Evolutionary conservation across 1,140 invertebrate genomes (phyloP), one percentile per base, ranked within the genome.

Genomic region (Halictus rubicundus): DNA sequence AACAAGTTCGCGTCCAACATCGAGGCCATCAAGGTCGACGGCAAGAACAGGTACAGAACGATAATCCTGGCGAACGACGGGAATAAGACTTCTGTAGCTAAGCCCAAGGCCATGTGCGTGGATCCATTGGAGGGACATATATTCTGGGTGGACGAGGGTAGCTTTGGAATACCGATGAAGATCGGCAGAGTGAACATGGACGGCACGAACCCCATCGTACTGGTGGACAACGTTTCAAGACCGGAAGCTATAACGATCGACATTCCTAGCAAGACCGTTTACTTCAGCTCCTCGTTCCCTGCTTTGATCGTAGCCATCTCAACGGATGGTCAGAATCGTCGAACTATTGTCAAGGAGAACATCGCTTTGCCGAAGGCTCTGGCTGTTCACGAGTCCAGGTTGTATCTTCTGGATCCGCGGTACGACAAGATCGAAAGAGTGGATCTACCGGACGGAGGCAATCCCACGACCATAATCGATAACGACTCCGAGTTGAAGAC

Each of bases 171-270:
- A 0, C 96, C 97, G 0, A 94, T 96, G 1, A 99, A 99, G 92
- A 96, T 99, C 37, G 98, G 96, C 0, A 95, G 96, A 84, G 98
- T 98, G 0, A 97, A 98, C 87, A 99, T 99, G 98, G 98, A 99
- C 89, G 99, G 99, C 0, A 94, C 95, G 0, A 95, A 97, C 82
- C 94, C 98, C 0, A 92, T 95, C 0, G 94, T 98, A 9, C 89
- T 98, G 0, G 91, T 96, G 0, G 94, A 95, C 19, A 90, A 94
- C 32, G 93, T 96, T 4, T 94, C 96, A 73, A 94, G 95, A 83
- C 96, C 97, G 0, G 96, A 98, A 90, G 96, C 97, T 27, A 95
- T 99, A 9, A 96, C 97, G 0, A 95, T 99, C 64, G 98, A 99
- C 90, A 95, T 97, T 8, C 95, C 97, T 1, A 96, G 95, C 73